phyloP scores from a whole-genome alignment of 2,888 invertebrate genomes.

The Pheosia gnoma region DNA sequence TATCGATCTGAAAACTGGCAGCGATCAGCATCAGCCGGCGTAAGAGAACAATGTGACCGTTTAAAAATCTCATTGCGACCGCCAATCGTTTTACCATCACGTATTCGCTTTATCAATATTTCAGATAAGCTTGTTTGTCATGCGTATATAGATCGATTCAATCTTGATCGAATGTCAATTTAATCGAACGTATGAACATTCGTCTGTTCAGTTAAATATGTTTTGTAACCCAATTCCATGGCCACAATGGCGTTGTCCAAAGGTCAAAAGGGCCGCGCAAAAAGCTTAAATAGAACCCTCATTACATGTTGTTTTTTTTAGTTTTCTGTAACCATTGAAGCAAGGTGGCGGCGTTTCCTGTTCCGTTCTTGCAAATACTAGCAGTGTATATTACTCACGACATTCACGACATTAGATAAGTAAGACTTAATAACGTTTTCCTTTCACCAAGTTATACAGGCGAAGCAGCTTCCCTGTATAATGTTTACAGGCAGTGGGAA shows the following conservation, averaged over 20 bases:
- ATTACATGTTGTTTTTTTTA: constrained; percentile 68
- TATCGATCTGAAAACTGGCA: constrained; percentile 59
- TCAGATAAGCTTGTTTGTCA: constrained; percentile 22
- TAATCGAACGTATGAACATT: constrained; percentile 13
- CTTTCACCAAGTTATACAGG: constrained; percentile 33
- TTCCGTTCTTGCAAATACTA: constrained; percentile 55
- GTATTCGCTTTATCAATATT: constrained; percentile 38
- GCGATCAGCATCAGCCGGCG: constrained; percentile 29
- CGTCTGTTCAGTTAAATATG: constrained; percentile 28
- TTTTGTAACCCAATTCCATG: constrained; percentile 44
- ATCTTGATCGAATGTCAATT: constrained; percentile 7
- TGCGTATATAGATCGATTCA: constrained; percentile 4
- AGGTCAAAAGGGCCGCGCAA: constrained; percentile 66
- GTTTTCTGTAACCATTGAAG: constrained; percentile 56
- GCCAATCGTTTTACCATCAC: constrained; percentile 41
- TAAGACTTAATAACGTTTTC: constrained; percentile 49
- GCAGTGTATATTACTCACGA: constrained; percentile 41
- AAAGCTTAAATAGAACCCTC: constrained; percentile 65
- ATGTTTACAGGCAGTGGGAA: too few relatives aligned
- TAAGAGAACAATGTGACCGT: constrained; percentile 45
- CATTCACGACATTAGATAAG: constrained; percentile 45
- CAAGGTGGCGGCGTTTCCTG: constrained; percentile 68
- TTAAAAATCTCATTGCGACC: constrained; percentile 42
- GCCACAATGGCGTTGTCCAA: constrained; percentile 41
- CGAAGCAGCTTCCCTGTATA: constrained; percentile 18